Evolutionary conservation across 2,113 vertebrate species (phyloP).

Genomic region (Psammodynastes pulverulentus): DNA sequence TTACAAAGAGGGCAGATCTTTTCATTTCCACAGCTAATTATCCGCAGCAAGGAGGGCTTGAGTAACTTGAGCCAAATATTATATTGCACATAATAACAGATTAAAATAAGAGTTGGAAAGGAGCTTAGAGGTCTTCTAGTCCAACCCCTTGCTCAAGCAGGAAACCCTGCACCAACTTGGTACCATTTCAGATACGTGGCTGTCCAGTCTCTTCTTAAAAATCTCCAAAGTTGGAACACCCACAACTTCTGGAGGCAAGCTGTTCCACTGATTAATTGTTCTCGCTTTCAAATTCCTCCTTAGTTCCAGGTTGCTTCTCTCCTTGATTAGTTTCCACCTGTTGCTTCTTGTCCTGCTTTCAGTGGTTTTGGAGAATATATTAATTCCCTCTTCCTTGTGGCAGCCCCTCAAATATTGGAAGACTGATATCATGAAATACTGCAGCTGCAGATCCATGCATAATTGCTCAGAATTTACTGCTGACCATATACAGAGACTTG

Average conservation of each 20-base stretch:
- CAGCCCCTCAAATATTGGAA: background rate
- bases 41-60: background rate
- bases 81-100: background rate
- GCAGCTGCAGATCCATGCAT: too few relatives aligned
- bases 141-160: background rate
- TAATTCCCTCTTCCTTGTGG: background rate
- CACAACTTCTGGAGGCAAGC: background rate
- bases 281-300: background rate
- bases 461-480: background rate
- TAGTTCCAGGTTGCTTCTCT: background rate
- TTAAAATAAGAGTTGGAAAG: background rate
- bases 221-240: background rate
- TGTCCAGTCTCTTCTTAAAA: background rate
- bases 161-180: too few relatives aligned
- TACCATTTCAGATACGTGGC: background rate
- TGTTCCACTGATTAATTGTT: background rate
- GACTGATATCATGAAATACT: background rate
- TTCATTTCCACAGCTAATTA: background rate
- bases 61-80: background rate
- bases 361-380: background rate
- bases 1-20: background rate
- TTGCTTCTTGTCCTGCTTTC: background rate
- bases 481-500: background rate
- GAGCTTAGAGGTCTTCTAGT: background rate
- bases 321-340: background rate